Evolutionary conservation across 2,113 vertebrate species (phyloP).

Genomic region (Chionis minor): DNA sequence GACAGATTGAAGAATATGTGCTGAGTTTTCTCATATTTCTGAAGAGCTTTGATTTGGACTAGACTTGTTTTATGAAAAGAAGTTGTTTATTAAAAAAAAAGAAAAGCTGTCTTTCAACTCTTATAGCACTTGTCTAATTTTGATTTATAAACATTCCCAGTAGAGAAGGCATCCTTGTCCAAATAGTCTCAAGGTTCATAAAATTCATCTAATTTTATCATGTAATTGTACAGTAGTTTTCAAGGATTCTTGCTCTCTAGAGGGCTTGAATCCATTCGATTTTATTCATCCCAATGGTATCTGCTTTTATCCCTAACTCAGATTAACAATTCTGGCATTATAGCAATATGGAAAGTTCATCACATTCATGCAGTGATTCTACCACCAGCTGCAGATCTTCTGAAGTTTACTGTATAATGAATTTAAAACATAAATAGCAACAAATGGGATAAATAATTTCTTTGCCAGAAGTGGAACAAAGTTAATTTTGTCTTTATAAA

Average conservation of each 20-base stretch:
- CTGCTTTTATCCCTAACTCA: constrained; percentile 32
- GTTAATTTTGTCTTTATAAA: constrained; percentile 22
- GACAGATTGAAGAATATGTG: neutral
- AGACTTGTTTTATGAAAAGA: constrained; percentile 8
- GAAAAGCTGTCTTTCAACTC: neutral
- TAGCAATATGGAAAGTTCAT: constrained; percentile 23
- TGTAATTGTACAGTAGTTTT: constrained; percentile 42
- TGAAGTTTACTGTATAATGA: constrained; percentile 24
- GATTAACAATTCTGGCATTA: constrained; percentile 18
- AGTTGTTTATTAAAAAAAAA: neutral
- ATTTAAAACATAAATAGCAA: constrained; percentile 39
- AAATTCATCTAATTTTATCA: constrained; percentile 46
- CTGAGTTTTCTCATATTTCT: constrained; percentile 9
- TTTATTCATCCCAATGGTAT: constrained; percentile 58
- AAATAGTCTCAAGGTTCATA: constrained; percentile 27
- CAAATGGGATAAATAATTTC: constrained; percentile 37
- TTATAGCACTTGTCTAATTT: constrained; percentile 12
- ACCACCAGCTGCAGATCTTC: constrained; percentile 7
- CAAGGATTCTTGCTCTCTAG: constrained; percentile 21
- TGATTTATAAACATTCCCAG: constrained; percentile 49
- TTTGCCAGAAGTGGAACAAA: neutral
- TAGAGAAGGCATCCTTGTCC: constrained; percentile 22
- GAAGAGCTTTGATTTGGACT: neutral
- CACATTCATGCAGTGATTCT: neutral
- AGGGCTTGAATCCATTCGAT: constrained; percentile 26